Evolutionary conservation across 2,888 invertebrate species (phyloP).

Genomic region (Patella caerulea): DNA sequence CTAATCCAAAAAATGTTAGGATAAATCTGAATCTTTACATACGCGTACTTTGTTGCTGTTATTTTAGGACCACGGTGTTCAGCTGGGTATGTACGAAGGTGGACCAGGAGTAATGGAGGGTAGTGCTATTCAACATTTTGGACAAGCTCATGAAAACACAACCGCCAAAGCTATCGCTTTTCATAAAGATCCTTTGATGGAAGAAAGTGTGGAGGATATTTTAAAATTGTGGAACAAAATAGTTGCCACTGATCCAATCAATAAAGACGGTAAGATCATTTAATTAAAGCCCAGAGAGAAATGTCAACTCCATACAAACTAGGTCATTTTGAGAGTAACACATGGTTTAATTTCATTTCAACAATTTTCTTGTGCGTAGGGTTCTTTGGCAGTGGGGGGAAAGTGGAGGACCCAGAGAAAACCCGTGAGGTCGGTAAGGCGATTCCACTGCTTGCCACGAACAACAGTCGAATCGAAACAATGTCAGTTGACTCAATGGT

Average conservation of each 20-base stretch:
- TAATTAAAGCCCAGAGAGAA: neutral
- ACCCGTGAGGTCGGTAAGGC: too few species aligned
- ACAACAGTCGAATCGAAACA: too few species aligned
- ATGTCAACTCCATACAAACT: too few species aligned
- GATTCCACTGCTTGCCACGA: too few species aligned
- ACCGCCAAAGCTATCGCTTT: constrained; percentile 49
- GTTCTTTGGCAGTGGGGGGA: too few species aligned
- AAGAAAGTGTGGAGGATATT: constrained; percentile 40
- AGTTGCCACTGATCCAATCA: constrained; percentile 37
- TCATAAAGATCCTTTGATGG: constrained; percentile 44
- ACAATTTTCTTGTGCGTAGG: too few species aligned
- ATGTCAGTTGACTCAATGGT: too few species aligned
- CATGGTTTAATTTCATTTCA: too few species aligned
- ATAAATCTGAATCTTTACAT: neutral
- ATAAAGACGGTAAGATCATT: constrained; percentile 38
- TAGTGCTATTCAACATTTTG: constrained; percentile 33
- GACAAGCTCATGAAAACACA: constrained; percentile 36
- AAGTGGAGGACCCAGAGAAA: too few species aligned
- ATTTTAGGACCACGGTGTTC: constrained; percentile 41
- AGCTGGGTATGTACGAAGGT: constrained; percentile 55
- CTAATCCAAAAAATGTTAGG: too few species aligned
- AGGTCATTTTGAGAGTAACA: too few species aligned
- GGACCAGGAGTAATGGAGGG: constrained; percentile 49
- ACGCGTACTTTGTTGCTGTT: neutral
- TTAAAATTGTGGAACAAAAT: constrained; percentile 44